Conservation (phyloP, 2,797 vertebrate genomes). For the Kryptolebias ocellatus region DNA sequence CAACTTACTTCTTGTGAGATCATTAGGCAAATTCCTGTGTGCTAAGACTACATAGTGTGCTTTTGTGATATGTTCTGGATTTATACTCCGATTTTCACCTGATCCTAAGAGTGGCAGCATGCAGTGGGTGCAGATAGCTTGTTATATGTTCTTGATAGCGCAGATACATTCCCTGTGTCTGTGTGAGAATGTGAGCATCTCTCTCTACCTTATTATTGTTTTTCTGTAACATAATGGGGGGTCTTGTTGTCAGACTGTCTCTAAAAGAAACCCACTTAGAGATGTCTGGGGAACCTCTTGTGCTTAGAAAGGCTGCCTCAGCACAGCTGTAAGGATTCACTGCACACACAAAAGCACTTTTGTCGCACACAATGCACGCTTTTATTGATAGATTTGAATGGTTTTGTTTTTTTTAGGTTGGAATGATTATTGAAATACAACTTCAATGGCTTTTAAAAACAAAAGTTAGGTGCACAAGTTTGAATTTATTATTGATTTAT, state of each 20-base stretch:
- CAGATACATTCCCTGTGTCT: constrained; percentile 23
- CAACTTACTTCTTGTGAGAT: background rate
- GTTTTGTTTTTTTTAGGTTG: too few species aligned
- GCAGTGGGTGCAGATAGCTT: constrained; percentile 5
- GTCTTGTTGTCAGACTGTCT: constrained; percentile 38
- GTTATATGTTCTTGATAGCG: constrained; percentile 20
- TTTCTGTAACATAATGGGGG: constrained; percentile 50
- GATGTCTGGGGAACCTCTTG: constrained; percentile 46
- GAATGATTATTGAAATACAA: too few species aligned
- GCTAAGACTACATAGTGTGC: background rate
- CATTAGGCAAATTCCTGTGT: background rate
- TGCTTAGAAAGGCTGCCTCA: constrained; percentile 33
- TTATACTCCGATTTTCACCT: background rate
- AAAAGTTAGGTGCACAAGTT: too few species aligned
- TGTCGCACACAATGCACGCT: background rate
- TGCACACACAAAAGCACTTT: background rate
- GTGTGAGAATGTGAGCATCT: constrained; percentile 10
- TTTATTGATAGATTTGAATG: too few species aligned
- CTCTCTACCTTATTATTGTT: constrained; percentile 33
- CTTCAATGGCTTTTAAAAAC: too few species aligned
- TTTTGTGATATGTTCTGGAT: background rate
- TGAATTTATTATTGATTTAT: too few species aligned
- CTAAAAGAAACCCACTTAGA: constrained; percentile 63
- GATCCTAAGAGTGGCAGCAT: constrained; percentile 4
- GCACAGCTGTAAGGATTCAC: constrained; percentile 39